These are phyloP conservation scores for Erythrocercus mccallii DNA, from an alignment of 2,113 vertebrate species.

Conservation along the genomic window DNA sequence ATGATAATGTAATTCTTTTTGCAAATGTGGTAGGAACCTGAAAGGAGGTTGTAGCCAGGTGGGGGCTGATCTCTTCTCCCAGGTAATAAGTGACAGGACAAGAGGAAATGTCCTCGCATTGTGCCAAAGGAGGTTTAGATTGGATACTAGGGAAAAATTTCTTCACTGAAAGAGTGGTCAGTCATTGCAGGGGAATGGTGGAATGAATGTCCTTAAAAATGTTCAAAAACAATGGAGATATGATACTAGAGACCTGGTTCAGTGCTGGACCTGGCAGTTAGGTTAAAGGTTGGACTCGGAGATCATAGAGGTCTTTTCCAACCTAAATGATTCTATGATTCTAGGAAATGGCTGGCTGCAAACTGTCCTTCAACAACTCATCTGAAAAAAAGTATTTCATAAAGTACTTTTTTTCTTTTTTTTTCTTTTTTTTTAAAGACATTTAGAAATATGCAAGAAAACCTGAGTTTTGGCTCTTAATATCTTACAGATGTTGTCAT, in stretches of 20 bases:
- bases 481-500: not conserved
- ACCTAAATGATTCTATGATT: not conserved
- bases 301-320: not conserved
- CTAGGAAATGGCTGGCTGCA: not conserved
- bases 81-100: not conserved
- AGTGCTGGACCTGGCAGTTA: not conserved
- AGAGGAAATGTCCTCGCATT: not conserved
- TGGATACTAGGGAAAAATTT: not conserved
- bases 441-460: not conserved
- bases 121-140: not conserved
- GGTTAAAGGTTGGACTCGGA: not conserved
- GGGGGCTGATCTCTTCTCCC: too few species aligned
- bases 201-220: not conserved
- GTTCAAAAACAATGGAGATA: not conserved
- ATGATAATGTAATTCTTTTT: not conserved
- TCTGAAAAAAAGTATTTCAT: not conserved
- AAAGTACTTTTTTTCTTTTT: rapidly evolving
- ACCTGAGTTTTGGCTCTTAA: not conserved
- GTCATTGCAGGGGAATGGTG: not conserved
- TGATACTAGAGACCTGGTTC: not conserved
- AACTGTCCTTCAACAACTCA: not conserved
- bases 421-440: not conserved
- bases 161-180: not conserved
- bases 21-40: not conserved
- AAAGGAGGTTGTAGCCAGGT: not conserved